phyloP scores from a whole-genome alignment of 2,888 invertebrate species.

The Diarsia brunnea region DNA sequence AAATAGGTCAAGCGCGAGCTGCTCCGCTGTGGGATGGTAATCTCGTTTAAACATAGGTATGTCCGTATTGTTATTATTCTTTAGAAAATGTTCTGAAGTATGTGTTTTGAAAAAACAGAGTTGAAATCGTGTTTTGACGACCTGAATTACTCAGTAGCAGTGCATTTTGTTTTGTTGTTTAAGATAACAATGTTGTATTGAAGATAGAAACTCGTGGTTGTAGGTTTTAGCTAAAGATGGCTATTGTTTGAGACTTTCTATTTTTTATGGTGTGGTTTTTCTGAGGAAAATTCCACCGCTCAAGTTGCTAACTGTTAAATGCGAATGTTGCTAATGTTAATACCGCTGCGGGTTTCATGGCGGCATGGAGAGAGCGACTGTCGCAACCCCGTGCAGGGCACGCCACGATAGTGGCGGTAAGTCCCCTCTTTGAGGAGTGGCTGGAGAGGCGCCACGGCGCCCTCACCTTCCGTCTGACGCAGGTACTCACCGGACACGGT shows the following conservation, averaged over 20 bases:
- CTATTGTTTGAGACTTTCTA: not conserved
- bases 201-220: not conserved
- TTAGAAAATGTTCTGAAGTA: constrained; percentile 63
- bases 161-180: constrained; percentile 37
- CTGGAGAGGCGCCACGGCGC: no score
- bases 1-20: constrained; percentile 78
- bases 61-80: constrained; percentile 64
- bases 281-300: not conserved
- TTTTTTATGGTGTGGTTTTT: constrained; percentile 4
- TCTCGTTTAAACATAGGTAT: constrained; percentile 63
- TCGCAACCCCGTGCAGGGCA: no score
- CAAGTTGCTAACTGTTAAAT: not conserved
- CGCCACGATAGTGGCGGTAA: no score
- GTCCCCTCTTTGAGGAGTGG: no score
- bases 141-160: constrained; percentile 44
- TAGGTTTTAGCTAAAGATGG: not conserved
- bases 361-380: no score
- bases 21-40: constrained; percentile 72
- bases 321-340: not conserved
- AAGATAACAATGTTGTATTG: constrained; percentile 32
- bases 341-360: no score
- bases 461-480: no score
- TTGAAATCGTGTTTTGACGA: constrained; percentile 53
- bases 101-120: constrained; percentile 59
- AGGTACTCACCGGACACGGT: no score